phyloP scores from a whole-genome alignment of 2,113 vertebrate species.

The Cyanoliseus patagonus region DNA sequence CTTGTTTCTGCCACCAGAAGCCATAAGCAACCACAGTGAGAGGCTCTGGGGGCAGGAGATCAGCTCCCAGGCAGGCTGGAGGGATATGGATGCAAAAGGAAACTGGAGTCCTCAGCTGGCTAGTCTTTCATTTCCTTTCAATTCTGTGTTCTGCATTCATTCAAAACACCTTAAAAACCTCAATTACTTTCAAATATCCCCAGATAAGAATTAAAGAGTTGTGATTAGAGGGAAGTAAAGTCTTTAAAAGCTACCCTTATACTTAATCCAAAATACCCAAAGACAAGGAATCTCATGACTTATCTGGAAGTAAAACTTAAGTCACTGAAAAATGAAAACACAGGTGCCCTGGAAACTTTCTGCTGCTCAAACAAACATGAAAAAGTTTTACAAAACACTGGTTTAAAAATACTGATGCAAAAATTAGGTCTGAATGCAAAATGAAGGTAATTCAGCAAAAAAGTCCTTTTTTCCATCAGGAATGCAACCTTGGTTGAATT shows the following conservation, averaged over 20 bases:
- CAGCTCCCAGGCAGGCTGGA: neutral
- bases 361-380: neutral
- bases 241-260: neutral
- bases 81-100: neutral
- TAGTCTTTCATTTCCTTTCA: neutral
- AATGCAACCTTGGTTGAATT: neutral
- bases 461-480: neutral
- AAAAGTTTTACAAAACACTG: neutral
- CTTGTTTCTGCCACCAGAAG: neutral
- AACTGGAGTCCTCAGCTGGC: neutral
- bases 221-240: neutral
- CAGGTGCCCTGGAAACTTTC: neutral
- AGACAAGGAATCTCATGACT: neutral
- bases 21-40: neutral
- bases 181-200: neutral
- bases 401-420: neutral
- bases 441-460: neutral
- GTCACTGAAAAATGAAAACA: neutral
- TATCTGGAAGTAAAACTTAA: neutral
- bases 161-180: neutral
- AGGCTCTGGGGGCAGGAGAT: neutral
- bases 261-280: neutral
- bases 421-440: neutral
- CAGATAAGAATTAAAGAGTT: neutral
- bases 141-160: neutral